phyloP scores from a whole-genome alignment of 2,797 vertebrate genomes.

The Pipistrellus kuhlii region DNA sequence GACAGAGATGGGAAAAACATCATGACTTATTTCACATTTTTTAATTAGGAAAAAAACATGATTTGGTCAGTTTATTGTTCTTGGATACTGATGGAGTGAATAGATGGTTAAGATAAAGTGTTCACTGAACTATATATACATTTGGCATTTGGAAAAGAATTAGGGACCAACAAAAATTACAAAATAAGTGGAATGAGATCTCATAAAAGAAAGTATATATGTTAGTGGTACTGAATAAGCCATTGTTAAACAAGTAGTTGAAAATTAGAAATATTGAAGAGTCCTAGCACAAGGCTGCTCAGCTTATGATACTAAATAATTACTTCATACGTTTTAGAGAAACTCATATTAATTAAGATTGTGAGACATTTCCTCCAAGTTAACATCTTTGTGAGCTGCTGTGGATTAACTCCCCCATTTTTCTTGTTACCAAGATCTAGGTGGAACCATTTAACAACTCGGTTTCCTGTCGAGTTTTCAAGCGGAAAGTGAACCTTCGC shows the following conservation, averaged over 20 bases:
- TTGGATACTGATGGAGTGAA: neutral
- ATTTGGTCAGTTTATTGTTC: neutral
- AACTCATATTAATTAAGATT: neutral
- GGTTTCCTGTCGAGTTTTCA: neutral
- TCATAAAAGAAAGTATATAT: neutral
- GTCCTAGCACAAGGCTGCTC: neutral
- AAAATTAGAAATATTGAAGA: slow-evolving; percentile 32
- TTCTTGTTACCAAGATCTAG: neutral
- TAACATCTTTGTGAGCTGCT: neutral
- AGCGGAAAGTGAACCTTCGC: neutral
- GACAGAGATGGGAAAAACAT: neutral
- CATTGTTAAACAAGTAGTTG: slow-evolving; percentile 12
- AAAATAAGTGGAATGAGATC: neutral
- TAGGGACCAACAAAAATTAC: neutral
- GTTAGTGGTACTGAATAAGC: neutral
- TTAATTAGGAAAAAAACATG: neutral
- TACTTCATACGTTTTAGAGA: neutral
- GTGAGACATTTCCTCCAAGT: neutral
- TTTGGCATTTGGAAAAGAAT: slow-evolving; percentile 7
- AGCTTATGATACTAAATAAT: neutral
- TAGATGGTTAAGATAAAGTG: neutral
- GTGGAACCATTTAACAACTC: neutral
- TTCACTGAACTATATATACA: neutral
- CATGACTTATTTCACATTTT: slow-evolving; percentile 9
- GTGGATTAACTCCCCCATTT: neutral